Percentiles rank a stretch among this genome's conserved stretches.
These are phyloP conservation scores for Luscinia luscinia DNA, from an alignment of 2,797 vertebrate genomes.

Conservation along the genomic window DNA sequence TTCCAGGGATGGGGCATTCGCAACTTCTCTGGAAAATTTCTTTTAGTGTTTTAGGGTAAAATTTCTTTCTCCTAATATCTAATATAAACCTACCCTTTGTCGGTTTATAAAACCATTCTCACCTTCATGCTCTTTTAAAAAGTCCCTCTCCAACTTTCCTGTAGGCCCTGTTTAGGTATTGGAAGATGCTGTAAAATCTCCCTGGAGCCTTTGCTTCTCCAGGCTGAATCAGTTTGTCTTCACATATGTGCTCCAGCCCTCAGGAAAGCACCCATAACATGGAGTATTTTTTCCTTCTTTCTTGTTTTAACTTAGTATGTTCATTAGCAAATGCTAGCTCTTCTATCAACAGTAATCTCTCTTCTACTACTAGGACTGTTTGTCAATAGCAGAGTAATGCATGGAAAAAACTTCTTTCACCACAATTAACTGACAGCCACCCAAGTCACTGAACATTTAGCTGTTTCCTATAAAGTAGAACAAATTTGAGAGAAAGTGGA, in stretches of 20 bases:
- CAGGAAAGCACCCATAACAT: accelerated
- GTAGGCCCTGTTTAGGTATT: not conserved
- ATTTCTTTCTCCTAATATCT: not conserved
- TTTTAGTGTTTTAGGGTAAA: not conserved
- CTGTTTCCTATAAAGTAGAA: not conserved
- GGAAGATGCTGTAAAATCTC: not conserved
- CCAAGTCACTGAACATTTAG: not conserved
- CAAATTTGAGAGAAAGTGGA: not conserved
- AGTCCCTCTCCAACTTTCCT: not conserved
- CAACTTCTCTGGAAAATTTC: not conserved
- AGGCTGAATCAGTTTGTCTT: not conserved
- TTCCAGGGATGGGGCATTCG: not conserved
- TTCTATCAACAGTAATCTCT: not conserved
- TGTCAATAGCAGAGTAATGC: not conserved
- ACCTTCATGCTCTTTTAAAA: not conserved
- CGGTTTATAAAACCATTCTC: not conserved
- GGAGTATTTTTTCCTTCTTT: not conserved
- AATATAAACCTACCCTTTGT: not conserved
- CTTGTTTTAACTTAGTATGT: not conserved
- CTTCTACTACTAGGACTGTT: not conserved
- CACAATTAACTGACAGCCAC: not conserved
- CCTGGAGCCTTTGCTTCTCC: not conserved
- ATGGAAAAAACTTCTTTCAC: not conserved
- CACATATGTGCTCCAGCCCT: accelerated
- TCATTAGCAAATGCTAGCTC: not conserved